A percentile compares a stretch with the other conserved stretches of the same genome.
Evolutionary conservation across 2,797 vertebrate genomes (phyloP).

Genomic region (Pelodytes ibericus): DNA sequence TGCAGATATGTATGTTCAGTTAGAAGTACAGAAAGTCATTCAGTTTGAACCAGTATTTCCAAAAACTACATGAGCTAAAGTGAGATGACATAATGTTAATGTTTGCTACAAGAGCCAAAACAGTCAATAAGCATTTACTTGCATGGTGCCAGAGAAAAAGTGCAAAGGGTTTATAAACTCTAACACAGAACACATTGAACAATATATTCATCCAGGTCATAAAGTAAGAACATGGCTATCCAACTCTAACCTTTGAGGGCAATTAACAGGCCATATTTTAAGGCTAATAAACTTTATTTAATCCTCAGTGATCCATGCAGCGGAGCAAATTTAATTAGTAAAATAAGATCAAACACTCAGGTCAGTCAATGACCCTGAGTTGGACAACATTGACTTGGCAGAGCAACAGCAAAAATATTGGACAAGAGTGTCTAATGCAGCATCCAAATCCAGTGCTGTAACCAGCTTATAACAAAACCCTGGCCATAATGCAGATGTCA

Average conservation of each 20-base stretch:
- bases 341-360: neutral
- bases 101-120: neutral
- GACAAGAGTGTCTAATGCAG: neutral
- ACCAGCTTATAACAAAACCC: no score
- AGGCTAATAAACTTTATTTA: neutral
- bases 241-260: neutral
- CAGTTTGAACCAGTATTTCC: no score
- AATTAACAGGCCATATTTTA: neutral
- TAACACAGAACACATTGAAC: neutral
- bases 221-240: neutral
- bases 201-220: neutral
- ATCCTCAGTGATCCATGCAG: neutral
- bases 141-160: neutral
- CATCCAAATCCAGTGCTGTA: no score
- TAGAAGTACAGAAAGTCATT: no score
- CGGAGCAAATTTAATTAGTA: neutral
- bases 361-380: neutral
- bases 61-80: neutral
- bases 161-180: neutral
- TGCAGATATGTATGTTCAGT: neutral
- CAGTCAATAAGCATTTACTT: neutral
- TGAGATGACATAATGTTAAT: neutral
- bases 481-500: no score
- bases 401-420: neutral
- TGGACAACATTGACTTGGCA: neutral